Evolutionary conservation across 2,888 invertebrate species (phyloP), one percentile per base, ranked within the genome.

Genomic region (Pandemis corylana): DNA sequence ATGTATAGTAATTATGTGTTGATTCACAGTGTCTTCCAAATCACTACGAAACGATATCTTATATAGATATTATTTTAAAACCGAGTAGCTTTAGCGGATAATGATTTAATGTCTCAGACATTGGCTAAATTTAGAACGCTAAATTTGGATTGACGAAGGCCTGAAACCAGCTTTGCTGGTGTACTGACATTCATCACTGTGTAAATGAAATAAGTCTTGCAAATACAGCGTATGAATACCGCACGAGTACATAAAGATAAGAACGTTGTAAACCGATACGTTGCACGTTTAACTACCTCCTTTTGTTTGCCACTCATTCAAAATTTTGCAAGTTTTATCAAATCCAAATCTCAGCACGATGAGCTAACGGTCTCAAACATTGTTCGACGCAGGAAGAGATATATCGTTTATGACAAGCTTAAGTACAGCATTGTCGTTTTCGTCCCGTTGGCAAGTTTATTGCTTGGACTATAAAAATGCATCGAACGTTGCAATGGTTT

Each of bases 391-490:
- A 83, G 86, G 85, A 90, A 89, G 87, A 90, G 89, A 91, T 91
- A 88, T 88, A 90, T 84, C 84, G 91, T 92, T 92, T 92, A 93
- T 89, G 91, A 87, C 87, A 80, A 83, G 84, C 87, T 89, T 90
- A 91, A 92, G 89, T 88, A 87, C 88, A 84, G 76, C 81, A 89
- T 90, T 90, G 91, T 90, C 87, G 89, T 89, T 89, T 87, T 85
- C 87, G 88, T 86, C 77, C 82, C 80, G 79, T 81, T 77, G 76
- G 80, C 68, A 83, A 81, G 87, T 92, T 93, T 92, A 93, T 91
- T 85, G 89, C 89, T 77, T 63, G 70, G 82, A 82, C 89, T 84
- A 91, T 92, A 93, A 93, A 92, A 93, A 91, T 92, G 92, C 92
- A 93, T 91, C 89, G 91, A 90, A 90, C 85, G 85, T 77, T 85